These are phyloP conservation scores for Hemithea aestivaria DNA, from an alignment of 2,888 invertebrate genomes.

Conservation along the genomic window DNA sequence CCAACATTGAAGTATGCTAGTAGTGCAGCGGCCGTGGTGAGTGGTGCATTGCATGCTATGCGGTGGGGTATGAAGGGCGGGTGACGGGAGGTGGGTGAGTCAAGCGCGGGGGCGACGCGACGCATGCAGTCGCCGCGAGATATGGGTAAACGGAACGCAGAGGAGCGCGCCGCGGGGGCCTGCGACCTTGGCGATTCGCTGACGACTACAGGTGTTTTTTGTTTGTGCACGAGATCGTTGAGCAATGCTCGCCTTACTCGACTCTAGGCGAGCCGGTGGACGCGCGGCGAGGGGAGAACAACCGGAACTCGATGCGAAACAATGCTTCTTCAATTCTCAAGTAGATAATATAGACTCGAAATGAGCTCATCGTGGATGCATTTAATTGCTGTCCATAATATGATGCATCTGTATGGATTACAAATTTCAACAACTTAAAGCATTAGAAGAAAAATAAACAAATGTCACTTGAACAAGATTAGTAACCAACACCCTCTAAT, in stretches of 20 bases:
- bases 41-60: constrained; percentile 5
- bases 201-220: constrained; percentile 78
- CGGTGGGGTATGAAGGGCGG: constrained; percentile 33
- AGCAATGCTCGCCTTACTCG: constrained; percentile 50
- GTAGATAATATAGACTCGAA: too few relatives aligned
- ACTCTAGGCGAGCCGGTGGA: constrained; percentile 33
- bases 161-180: constrained; percentile 66
- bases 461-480: too few relatives aligned
- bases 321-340: constrained; percentile 37
- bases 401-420: too few relatives aligned
- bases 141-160: constrained; percentile 76
- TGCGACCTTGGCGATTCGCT: constrained; percentile 73
- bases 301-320: constrained; percentile 59
- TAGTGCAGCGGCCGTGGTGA: constrained; percentile 27
- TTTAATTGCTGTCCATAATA: too few relatives aligned
- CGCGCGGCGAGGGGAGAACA: constrained; percentile 45
- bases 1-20: constrained; percentile 16
- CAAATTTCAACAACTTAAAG: too few relatives aligned
- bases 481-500: too few relatives aligned
- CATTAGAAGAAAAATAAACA: too few relatives aligned
- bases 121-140: constrained; percentile 73
- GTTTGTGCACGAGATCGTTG: constrained; percentile 63
- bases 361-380: constrained; percentile 11
- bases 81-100: constrained; percentile 53
- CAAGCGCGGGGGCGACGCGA: constrained; percentile 55